A percentile compares a stretch with the other conserved stretches of the same genome.
These are phyloP conservation scores for Parnassius apollo DNA, from an alignment of 2,888 invertebrate species.

Conservation along the genomic window DNA sequence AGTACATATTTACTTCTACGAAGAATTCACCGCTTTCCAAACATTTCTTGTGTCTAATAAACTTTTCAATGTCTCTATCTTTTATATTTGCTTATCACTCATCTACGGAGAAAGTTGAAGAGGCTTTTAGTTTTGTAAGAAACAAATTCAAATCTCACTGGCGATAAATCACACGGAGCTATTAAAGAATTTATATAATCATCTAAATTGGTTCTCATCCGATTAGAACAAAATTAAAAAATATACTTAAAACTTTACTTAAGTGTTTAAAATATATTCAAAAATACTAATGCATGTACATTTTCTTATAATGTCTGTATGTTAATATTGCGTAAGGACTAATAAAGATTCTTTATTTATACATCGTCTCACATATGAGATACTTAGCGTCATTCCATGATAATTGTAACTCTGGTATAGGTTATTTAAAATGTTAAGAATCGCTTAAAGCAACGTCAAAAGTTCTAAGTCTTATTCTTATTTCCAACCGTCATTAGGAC, in stretches of 20 bases:
- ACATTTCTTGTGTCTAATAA: conserved; percentile 1
- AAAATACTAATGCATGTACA: no score
- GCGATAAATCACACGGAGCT: conserved; percentile 15
- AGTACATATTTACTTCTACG: no score
- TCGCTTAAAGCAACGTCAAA: conserved; percentile 19
- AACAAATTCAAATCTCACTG: conserved; percentile 6
- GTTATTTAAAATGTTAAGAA: conserved; percentile 25
- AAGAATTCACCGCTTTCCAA: no score
- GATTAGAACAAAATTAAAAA: no score
- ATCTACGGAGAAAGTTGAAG: conserved; percentile 38
- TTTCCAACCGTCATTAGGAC: conserved; percentile 1
- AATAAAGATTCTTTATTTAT: no score
- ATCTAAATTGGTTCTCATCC: no score
- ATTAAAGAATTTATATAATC: no score
- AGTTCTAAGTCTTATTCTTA: conserved; percentile 7
- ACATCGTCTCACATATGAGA: no score
- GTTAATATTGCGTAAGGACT: no score
- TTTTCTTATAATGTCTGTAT: no score
- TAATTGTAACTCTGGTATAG: conserved; percentile 6
- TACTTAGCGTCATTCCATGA: neutral
- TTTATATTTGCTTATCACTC: conserved; percentile 27
- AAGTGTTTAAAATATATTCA: no score
- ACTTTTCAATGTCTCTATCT: conserved; percentile 6
- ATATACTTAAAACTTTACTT: no score
- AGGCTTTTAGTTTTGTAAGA: conserved; percentile 18